These are phyloP conservation scores for Plecotus auritus DNA, from an alignment of 2,113 vertebrate genomes.

Conservation along the genomic window DNA sequence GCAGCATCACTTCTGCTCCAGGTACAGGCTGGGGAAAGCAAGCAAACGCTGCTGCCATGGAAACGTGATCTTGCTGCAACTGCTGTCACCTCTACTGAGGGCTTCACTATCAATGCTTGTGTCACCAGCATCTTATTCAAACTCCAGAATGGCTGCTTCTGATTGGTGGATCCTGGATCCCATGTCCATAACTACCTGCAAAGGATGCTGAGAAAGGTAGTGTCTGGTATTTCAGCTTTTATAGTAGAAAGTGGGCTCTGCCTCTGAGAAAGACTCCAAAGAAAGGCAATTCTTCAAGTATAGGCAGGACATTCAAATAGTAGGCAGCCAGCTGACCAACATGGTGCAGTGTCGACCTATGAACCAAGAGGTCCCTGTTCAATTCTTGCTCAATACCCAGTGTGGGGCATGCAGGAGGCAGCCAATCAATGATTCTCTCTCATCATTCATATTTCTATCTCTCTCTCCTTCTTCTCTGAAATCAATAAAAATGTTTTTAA, in stretches of 20 bases:
- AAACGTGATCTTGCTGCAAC: not conserved
- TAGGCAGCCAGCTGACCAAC: not conserved
- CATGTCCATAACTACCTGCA: not conserved
- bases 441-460: no score
- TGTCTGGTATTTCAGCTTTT: not conserved
- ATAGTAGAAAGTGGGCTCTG: not conserved
- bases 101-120: not conserved
- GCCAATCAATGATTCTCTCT: no score
- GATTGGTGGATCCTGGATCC: not conserved
- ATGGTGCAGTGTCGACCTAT: no score
- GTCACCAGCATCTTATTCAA: not conserved
- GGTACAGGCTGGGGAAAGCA: not conserved
- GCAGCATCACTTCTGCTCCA: not conserved
- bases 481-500: no score
- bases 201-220: not conserved
- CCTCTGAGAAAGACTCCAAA: not conserved
- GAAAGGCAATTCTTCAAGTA: not conserved
- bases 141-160: not conserved
- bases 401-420: no score
- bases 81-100: not conserved
- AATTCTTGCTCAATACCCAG: no score
- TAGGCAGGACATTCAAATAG: not conserved
- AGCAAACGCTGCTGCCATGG: not conserved
- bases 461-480: no score
- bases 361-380: no score